A percentile compares a stretch with the other conserved stretches of the same genome.
These are phyloP conservation scores for Pelobates fuscus DNA, from an alignment of 2,113 vertebrate genomes.

Conservation along the genomic window DNA sequence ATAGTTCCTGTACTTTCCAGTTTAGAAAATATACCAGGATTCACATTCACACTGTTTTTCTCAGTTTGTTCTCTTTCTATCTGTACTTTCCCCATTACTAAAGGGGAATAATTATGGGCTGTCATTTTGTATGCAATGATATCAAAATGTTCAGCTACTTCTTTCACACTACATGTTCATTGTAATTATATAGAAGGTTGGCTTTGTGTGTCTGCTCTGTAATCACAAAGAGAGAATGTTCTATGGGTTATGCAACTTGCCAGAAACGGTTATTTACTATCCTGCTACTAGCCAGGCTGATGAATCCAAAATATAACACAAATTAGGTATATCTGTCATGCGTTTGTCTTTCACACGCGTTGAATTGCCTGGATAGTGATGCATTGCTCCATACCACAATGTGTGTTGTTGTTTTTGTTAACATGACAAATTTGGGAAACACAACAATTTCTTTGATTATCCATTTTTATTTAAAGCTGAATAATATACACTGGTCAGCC, in stretches of 20 bases:
- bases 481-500: too few species aligned
- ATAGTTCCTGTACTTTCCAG: not conserved
- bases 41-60: constrained; percentile 30
- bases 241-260: constrained; percentile 21
- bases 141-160: constrained; percentile 48
- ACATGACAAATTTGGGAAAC: too few species aligned
- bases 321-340: too few species aligned
- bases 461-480: too few species aligned
- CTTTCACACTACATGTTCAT: constrained; percentile 39
- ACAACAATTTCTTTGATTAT: too few species aligned
- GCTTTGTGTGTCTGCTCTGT: constrained; percentile 44
- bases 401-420: too few species aligned
- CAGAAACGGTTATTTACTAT: not conserved
- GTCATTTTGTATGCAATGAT: constrained; percentile 44
- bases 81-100: constrained; percentile 31
- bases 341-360: too few species aligned
- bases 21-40: constrained; percentile 11
- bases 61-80: constrained; percentile 40
- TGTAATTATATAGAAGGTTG: constrained; percentile 46
- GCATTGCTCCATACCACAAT: too few species aligned
- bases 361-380: too few species aligned
- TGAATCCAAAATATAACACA: not conserved
- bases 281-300: not conserved
- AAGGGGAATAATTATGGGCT: constrained; percentile 45
- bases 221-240: constrained; percentile 44